Percentiles rank a stretch among this genome's conserved stretches.
Evolutionary conservation across 2,888 invertebrate genomes (phyloP).

Genomic region (Ephialtes manifestator): DNA sequence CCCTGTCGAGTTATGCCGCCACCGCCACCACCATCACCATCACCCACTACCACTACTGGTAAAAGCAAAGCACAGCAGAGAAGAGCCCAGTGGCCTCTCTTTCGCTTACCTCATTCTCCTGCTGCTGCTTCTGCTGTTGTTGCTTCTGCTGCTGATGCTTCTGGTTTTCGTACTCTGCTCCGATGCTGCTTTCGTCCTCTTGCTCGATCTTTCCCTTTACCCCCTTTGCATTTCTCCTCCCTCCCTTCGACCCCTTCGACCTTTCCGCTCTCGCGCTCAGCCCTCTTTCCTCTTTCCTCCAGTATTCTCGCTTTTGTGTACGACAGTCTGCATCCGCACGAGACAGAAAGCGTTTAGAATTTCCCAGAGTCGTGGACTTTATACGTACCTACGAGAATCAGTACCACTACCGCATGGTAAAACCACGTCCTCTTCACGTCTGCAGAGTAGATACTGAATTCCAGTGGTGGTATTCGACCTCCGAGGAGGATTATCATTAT

Average conservation of each 20-base stretch:
- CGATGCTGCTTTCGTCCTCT: slow-evolving; percentile 30
- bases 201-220: slow-evolving; percentile 29
- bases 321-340: slow-evolving; percentile 19
- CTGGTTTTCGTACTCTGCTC: slow-evolving; percentile 29
- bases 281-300: slow-evolving; percentile 39
- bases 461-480: slow-evolving; percentile 8
- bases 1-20: slow-evolving; percentile 35
- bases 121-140: slow-evolving; percentile 14
- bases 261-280: slow-evolving; percentile 1
- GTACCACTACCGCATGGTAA: neutral
- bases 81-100: slow-evolving; percentile 28
- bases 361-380: slow-evolving; percentile 43
- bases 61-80: slow-evolving; percentile 35
- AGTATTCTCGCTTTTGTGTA: slow-evolving; percentile 58
- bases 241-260: slow-evolving; percentile 32
- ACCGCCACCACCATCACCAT: slow-evolving; percentile 1
- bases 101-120: slow-evolving; percentile 20
- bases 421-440: neutral
- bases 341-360: slow-evolving; percentile 57
- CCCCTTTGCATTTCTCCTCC: neutral
- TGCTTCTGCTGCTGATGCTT: slow-evolving; percentile 26
- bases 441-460: neutral
- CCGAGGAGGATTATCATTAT: slow-evolving; percentile 19
- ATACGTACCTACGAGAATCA: slow-evolving; percentile 21
- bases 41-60: slow-evolving; percentile 18